phyloP scores from a whole-genome alignment of 2,113 vertebrate genomes.

The Oxyruncus cristatus region DNA sequence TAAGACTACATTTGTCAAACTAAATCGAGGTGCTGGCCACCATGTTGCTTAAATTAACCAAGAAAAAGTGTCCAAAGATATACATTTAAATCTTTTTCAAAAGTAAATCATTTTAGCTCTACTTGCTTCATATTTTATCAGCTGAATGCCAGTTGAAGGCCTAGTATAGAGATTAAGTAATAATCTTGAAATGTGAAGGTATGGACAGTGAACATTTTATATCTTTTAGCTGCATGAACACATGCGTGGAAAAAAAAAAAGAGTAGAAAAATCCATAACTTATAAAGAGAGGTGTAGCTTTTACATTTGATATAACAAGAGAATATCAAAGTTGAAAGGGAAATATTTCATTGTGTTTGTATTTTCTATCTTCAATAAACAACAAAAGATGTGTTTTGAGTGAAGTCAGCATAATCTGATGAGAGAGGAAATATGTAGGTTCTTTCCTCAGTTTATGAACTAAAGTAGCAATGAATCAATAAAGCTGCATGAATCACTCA shows the following conservation, averaged over 20 bases:
- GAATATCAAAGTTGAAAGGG: not conserved
- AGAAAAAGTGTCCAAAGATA: not conserved
- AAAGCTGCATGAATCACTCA: not conserved
- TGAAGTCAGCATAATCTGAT: not conserved
- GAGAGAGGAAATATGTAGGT: not conserved
- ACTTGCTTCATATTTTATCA: not conserved
- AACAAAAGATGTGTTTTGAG: not conserved
- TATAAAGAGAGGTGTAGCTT: not conserved
- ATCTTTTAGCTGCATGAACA: not conserved
- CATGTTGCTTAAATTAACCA: not conserved
- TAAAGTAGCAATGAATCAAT: not conserved
- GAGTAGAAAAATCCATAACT: not conserved
- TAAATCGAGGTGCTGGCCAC: not conserved
- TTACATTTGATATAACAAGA: not conserved
- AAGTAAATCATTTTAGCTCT: not conserved
- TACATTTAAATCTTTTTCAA: not conserved
- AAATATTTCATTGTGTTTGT: not conserved
- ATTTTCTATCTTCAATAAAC: not conserved
- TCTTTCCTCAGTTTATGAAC: not conserved
- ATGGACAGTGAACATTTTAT: not conserved
- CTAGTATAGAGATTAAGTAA: not conserved
- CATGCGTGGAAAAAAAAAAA: not conserved
- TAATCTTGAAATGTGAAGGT: not conserved
- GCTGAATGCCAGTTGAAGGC: not conserved
- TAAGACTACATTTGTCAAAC: not conserved